phyloP scores from a whole-genome alignment of 2,888 invertebrate species.

The Andrena bicolor region DNA sequence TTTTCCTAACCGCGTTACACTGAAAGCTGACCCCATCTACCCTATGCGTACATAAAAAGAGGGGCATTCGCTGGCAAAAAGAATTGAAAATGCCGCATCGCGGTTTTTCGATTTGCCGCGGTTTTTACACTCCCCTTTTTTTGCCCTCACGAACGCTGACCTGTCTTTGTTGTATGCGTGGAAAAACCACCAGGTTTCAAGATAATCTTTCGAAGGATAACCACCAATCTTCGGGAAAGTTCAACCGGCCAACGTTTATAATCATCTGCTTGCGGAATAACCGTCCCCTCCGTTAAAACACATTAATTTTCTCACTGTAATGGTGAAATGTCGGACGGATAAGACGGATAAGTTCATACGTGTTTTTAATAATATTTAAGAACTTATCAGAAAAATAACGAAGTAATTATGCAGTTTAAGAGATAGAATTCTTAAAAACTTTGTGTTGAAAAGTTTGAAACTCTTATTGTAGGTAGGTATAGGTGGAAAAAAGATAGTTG shows the following conservation, averaged over 20 bases:
- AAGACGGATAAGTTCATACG: no score
- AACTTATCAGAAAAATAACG: not conserved
- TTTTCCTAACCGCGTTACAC: slow-evolving; percentile 83
- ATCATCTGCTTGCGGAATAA: slow-evolving; percentile 14
- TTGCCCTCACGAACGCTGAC: slow-evolving; percentile 20
- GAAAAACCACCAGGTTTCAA: slow-evolving; percentile 37
- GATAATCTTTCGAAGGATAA: slow-evolving; percentile 61
- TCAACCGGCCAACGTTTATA: slow-evolving; percentile 36
- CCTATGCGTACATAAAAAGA: slow-evolving; percentile 59
- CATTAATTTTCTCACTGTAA: slow-evolving; percentile 12
- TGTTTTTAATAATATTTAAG: not conserved
- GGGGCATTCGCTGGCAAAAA: slow-evolving; percentile 67
- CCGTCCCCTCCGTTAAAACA: slow-evolving; percentile 13
- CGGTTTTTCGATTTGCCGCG: slow-evolving; percentile 77
- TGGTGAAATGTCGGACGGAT: not conserved
- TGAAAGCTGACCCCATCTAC: slow-evolving; percentile 80
- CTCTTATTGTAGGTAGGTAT: no score
- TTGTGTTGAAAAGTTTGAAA: no score
- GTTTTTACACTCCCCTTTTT: slow-evolving; percentile 62
- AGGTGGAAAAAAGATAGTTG: no score
- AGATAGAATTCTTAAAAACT: no score
- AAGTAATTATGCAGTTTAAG: no score
- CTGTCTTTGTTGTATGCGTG: slow-evolving; percentile 30
- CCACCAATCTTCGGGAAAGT: slow-evolving; percentile 59
- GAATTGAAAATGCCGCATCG: slow-evolving; percentile 79